phyloP scores from a whole-genome alignment of 2,113 vertebrate genomes.

The Piprites chloris region DNA sequence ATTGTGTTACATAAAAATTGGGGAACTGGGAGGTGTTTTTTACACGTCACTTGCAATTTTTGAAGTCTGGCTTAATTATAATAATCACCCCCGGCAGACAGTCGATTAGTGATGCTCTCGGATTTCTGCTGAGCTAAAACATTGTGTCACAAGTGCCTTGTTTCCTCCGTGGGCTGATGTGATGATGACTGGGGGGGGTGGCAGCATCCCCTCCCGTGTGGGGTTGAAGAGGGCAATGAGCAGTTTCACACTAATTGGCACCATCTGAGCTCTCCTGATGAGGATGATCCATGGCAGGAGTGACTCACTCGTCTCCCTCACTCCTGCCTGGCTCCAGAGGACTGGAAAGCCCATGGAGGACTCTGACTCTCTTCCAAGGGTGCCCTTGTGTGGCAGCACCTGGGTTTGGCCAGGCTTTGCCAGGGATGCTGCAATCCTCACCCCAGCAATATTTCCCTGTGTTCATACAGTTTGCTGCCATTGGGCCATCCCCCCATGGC shows the following conservation, averaged over 20 bases:
- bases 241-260: background rate
- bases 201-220: accelerated
- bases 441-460: background rate
- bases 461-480: accelerated
- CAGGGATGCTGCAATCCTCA: background rate
- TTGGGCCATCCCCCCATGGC: accelerated
- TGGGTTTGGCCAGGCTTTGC: background rate
- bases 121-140: background rate
- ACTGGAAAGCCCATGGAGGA: accelerated
- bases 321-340: background rate
- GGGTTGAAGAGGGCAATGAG: background rate
- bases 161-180: background rate
- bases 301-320: background rate
- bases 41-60: background rate
- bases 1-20: accelerated
- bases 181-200: background rate
- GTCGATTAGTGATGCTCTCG: background rate
- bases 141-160: background rate
- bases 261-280: background rate
- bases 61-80: background rate
- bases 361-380: background rate
- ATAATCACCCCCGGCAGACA: background rate
- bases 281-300: background rate
- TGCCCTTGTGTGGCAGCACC: background rate
- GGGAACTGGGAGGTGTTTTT: background rate